Percentiles rank a stretch among this genome's conserved stretches.
phyloP scores from a whole-genome alignment of 2,113 vertebrate species.

The Poecile atricapillus region DNA sequence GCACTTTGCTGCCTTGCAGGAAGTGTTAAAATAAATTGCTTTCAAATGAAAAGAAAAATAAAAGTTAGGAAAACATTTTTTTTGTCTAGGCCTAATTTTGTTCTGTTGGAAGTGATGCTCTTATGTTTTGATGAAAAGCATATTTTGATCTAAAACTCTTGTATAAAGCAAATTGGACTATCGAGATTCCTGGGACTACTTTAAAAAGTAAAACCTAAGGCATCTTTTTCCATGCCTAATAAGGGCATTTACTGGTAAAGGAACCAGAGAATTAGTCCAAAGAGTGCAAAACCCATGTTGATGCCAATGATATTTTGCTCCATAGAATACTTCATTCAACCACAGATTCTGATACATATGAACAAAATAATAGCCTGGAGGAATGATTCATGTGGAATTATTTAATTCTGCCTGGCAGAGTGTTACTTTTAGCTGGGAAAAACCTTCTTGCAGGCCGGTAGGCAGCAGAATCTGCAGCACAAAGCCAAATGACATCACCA shows the following conservation, averaged over 20 bases:
- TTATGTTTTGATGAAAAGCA: background rate
- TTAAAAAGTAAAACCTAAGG: slow-evolving; percentile 21
- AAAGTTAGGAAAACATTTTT: background rate
- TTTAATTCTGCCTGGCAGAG: slow-evolving; percentile 53
- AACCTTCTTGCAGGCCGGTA: slow-evolving; percentile 66
- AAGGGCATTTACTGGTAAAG: slow-evolving; percentile 59
- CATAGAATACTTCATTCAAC: background rate
- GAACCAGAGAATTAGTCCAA: slow-evolving; percentile 50
- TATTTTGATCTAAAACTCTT: slow-evolving; percentile 37
- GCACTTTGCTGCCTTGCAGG: background rate
- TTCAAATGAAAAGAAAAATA: slow-evolving; percentile 10
- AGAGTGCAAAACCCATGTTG: slow-evolving; percentile 39
- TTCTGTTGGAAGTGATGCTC: background rate
- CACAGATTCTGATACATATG: slow-evolving; percentile 31
- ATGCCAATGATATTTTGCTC: slow-evolving; percentile 51
- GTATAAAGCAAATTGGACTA: slow-evolving; percentile 7
- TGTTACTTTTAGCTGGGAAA: slow-evolving; percentile 74
- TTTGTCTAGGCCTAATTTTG: background rate
- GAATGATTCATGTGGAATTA: slow-evolving; percentile 67
- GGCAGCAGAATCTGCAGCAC: slow-evolving; percentile 57
- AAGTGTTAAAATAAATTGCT: slow-evolving; percentile 24
- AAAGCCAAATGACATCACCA: slow-evolving; percentile 73
- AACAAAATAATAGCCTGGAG: slow-evolving; percentile 54
- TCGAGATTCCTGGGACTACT: slow-evolving; percentile 10
- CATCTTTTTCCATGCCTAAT: slow-evolving; percentile 74